phyloP scores from a whole-genome alignment of 2,113 vertebrate species.

The Megaceryle torquata region DNA sequence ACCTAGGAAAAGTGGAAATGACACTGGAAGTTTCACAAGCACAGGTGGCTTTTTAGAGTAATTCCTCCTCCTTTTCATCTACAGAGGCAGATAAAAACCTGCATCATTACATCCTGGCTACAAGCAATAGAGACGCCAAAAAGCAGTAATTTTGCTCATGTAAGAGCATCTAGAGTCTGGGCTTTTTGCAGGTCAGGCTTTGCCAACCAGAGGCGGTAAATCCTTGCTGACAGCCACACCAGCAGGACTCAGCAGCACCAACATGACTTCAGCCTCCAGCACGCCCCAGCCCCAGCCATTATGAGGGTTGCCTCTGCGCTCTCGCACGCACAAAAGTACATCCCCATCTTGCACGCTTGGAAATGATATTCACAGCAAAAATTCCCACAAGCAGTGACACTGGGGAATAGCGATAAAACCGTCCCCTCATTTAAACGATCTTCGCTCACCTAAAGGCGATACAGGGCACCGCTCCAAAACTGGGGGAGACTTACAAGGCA shows the following conservation, averaged over 20 bases:
- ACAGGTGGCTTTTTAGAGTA: background rate
- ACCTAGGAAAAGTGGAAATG: background rate
- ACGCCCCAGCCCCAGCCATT: accelerated
- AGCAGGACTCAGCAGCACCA: background rate
- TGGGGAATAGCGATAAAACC: background rate
- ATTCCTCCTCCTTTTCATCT: background rate
- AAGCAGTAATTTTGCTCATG: background rate
- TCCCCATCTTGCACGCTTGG: background rate
- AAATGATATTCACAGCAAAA: background rate
- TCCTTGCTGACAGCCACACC: background rate
- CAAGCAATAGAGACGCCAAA: background rate
- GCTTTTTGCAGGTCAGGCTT: background rate
- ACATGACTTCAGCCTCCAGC: background rate
- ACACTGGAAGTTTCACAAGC: background rate
- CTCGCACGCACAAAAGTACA: background rate
- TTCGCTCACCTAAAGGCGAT: background rate
- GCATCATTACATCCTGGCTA: background rate
- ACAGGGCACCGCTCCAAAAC: background rate
- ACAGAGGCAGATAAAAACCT: background rate
- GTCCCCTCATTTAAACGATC: background rate
- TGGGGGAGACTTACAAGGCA: background rate
- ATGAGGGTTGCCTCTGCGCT: accelerated
- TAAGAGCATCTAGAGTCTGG: background rate
- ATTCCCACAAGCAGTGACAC: background rate
- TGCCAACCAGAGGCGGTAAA: background rate